Evolutionary conservation across 53 echinoderm and acorn worm species (phyloP), one percentile per base, ranked within the genome.

Genomic region (Zoroaster sp.): DNA sequence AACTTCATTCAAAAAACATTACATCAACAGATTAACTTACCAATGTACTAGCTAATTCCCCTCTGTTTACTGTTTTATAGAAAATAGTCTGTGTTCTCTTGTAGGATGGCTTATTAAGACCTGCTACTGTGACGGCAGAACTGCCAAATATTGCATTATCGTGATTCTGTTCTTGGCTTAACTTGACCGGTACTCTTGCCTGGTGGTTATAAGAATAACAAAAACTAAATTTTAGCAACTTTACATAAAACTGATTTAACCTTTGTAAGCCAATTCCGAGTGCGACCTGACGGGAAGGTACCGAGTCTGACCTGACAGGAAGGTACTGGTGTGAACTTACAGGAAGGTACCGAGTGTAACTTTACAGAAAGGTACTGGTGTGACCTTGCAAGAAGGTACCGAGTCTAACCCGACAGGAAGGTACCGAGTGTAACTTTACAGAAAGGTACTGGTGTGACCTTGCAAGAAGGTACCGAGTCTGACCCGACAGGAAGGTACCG

Each of bases 111-210:
- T 51, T 42, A 69, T 82, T 79, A 17, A 82, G 73, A 47, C 72
- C 82, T 30, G 72, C 83, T 21, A 88, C 66, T 17, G 77, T 40
- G 39, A 66, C 76, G 32, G 73, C 51, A 10, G 49, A 49, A 44
- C 92, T 87, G 72, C 94, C 92, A 90, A 94, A 94, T 79, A 94
- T 94, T 53, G 94, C 94, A 82, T 66, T 89, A 40, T 94, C 92
- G 46, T 94, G 94, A 51, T 92, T 92, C 92, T 87, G 87, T 30
- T 74, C 90, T 59, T 69, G 67, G 80, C 33, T 78, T 18, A 87
- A 67, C 14, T 39, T 73, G 40, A 46, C 40, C 73, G 83, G 41
- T 13, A 30, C 17, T n/a, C 71, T 35, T 14, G 68, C 3, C 82
- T 82, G 68, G 5, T 47, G 36, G 5, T 28, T 10, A 43, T 42